A percentile compares a stretch with the other conserved stretches of the same genome.
Evolutionary conservation across 92 coral and sea anemone species (phyloP).

Genomic region (Meandrina meandrites): DNA sequence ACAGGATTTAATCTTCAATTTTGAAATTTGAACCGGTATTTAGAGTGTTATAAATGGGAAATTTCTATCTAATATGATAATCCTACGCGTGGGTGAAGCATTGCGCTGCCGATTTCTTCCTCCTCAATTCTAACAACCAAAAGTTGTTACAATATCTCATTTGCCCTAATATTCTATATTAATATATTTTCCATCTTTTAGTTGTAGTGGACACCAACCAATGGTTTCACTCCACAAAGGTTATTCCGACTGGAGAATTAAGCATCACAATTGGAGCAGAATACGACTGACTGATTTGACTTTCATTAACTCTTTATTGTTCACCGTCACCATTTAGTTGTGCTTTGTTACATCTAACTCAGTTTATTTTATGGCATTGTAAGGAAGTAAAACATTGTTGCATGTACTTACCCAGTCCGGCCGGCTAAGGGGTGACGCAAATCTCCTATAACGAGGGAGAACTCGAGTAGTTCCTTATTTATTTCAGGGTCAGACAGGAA

Average conservation of each 20-base stretch:
- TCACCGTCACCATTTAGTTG: not conserved
- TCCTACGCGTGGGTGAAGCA: no score
- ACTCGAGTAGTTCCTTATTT: no score
- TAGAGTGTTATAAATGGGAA: no score
- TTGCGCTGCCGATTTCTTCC: no score
- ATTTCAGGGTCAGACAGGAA: no score
- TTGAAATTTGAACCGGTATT: no score
- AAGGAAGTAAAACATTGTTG: not conserved
- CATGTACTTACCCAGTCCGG: not conserved
- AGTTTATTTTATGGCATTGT: not conserved
- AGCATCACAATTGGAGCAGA: constrained; percentile 98
- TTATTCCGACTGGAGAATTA: constrained; percentile 88
- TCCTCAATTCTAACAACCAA: no score
- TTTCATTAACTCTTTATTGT: not conserved
- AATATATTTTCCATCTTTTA: constrained; percentile 32
- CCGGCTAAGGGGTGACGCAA: not conserved
- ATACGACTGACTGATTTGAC: constrained; percentile 83
- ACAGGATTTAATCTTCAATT: no score
- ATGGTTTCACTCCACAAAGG: constrained; percentile 94
- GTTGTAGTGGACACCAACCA: constrained; percentile 98
- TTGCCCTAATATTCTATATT: not conserved
- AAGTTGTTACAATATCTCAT: no score
- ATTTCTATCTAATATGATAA: no score
- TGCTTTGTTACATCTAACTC: not conserved
- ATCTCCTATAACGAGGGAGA: not conserved